A percentile compares a stretch with the other conserved stretches of the same genome.
phyloP scores from a whole-genome alignment of 2,113 vertebrate genomes.

The Anhinga rufa region DNA sequence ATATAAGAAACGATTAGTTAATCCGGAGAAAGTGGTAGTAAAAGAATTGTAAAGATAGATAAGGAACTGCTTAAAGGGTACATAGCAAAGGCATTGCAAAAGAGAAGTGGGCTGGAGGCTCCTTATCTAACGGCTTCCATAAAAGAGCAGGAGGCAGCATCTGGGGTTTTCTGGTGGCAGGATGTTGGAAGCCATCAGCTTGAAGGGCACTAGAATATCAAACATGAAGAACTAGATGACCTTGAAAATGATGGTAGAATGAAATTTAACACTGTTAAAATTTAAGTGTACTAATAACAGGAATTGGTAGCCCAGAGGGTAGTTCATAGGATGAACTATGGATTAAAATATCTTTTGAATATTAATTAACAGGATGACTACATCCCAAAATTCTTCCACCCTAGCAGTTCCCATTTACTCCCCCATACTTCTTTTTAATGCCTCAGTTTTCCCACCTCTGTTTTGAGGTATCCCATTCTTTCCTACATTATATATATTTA shows the following conservation, averaged over 20 bases:
- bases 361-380: not conserved
- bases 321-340: not conserved
- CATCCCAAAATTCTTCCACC: not conserved
- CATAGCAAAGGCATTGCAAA: not conserved
- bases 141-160: not conserved
- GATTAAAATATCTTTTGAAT: not conserved
- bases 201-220: not conserved
- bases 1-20: not conserved
- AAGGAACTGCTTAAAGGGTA: not conserved
- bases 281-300: constrained; percentile 18
- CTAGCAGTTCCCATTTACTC: not conserved
- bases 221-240: not conserved
- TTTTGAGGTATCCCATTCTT: not conserved
- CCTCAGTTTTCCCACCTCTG: not conserved
- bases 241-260: not conserved
- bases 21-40: not conserved
- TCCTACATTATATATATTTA: not conserved
- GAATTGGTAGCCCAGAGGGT: not conserved
- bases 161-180: not conserved
- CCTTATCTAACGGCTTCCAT: not conserved
- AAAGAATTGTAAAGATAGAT: not conserved
- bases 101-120: not conserved
- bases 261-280: constrained; percentile 11
- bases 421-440: not conserved
- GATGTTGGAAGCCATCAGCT: not conserved